These are phyloP conservation scores for Rhopalosiphum nymphaeae DNA, from an alignment of 2,888 invertebrate genomes.

Conservation along the genomic window DNA sequence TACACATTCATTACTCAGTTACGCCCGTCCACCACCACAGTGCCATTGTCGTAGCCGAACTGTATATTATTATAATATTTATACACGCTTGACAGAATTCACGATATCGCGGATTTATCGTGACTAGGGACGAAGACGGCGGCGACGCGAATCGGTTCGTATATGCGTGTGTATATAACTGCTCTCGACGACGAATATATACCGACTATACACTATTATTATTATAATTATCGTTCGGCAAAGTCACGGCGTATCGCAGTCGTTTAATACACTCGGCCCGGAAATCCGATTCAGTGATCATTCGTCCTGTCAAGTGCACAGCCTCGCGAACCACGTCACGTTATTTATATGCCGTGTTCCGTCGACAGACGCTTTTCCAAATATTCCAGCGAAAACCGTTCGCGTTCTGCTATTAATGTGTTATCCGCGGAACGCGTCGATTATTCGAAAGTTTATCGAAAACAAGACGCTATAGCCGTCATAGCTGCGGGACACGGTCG, in stretches of 20 bases:
- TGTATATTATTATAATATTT: not conserved
- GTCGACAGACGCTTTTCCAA: no score
- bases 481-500: not conserved
- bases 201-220: not conserved
- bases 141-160: not conserved
- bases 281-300: not conserved
- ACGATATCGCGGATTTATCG: not conserved
- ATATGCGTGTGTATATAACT: not conserved
- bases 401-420: not conserved
- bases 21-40: not conserved
- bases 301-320: not conserved
- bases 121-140: not conserved
- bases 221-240: not conserved
- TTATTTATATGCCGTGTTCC: no score
- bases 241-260: not conserved
- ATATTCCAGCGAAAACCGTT: no score
- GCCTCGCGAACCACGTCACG: not conserved
- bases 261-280: not conserved
- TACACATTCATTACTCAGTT: not conserved
- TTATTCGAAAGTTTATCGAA: not conserved
- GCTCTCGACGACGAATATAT: not conserved
- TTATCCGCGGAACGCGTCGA: not conserved
- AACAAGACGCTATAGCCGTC: not conserved
- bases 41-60: not conserved
- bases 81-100: not conserved